phyloP scores from a whole-genome alignment of 2,113 vertebrate species.

The Prunella himalayana region DNA sequence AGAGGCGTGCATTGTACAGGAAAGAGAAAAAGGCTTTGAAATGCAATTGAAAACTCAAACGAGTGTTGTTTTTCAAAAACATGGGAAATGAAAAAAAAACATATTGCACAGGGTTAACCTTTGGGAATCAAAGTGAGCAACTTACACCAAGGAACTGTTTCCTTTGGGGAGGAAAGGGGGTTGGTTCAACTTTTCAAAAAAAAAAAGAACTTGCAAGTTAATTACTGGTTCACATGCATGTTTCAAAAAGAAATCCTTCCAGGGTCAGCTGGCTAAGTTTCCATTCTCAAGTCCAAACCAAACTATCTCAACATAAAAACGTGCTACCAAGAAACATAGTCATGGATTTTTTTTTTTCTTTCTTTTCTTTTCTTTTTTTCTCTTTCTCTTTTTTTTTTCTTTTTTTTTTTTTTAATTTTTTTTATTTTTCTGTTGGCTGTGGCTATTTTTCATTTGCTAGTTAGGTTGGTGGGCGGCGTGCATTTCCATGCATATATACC shows the following conservation, averaged over 20 bases:
- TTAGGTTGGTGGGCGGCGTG: conserved; percentile 98
- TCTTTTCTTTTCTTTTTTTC: not conserved
- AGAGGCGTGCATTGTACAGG: conserved; percentile 97
- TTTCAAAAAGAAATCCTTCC: conserved; percentile 74
- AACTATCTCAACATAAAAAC: conserved; percentile 82
- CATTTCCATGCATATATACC: conserved; percentile 99
- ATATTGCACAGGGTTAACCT: conserved; percentile 82
- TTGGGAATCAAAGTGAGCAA: conserved; percentile 70
- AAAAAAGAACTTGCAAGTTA: conserved; percentile 76
- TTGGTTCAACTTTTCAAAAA: conserved; percentile 60
- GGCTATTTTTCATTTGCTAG: conserved; percentile 80
- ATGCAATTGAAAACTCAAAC: conserved; percentile 91
- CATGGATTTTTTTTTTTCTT: conserved; percentile 16
- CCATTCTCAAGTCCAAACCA: conserved; percentile 88
- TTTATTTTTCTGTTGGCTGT: conserved; percentile 87
- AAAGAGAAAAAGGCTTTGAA: conserved; percentile 86
- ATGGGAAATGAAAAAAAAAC: conserved; percentile 70
- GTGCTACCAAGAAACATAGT: conserved; percentile 85
- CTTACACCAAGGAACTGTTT: conserved; percentile 75
- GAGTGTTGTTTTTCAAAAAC: conserved; percentile 81
- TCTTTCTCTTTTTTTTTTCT: not conserved
- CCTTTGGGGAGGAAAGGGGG: conserved; percentile 62
- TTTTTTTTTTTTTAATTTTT: conserved; percentile 52
- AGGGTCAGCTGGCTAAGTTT: conserved; percentile 75
- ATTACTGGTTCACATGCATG: conserved; percentile 81